phyloP scores from a whole-genome alignment of 2,888 invertebrate genomes.

The Dicyrtomina minuta region DNA sequence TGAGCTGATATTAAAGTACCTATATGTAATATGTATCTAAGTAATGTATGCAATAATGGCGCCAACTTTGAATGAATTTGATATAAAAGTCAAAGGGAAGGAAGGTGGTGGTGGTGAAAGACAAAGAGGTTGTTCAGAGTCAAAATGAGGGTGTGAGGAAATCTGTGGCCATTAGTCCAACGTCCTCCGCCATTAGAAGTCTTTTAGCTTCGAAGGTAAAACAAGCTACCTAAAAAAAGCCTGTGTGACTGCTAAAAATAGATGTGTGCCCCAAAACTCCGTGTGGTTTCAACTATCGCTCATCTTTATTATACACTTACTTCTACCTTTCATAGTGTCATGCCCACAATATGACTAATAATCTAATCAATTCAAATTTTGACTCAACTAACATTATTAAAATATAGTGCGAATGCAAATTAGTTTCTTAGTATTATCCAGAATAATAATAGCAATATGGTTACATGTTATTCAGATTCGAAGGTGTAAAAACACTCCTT shows the following conservation, averaged over 20 bases:
- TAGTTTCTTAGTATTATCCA: too few species aligned
- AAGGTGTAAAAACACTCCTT: too few species aligned
- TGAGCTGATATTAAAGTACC: too few species aligned
- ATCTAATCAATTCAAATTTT: too few species aligned
- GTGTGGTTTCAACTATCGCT: too few species aligned
- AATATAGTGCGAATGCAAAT: too few species aligned
- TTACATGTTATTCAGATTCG: too few species aligned
- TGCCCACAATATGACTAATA: too few species aligned
- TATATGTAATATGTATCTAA: too few species aligned
- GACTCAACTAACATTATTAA: too few species aligned
- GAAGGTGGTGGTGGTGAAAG: conserved; percentile 29
- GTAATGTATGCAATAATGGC: too few species aligned
- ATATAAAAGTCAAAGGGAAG: conserved; percentile 8
- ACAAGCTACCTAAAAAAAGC: not conserved
- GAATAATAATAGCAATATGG: too few species aligned
- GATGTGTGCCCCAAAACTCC: conserved; percentile 10
- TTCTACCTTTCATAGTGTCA: not conserved
- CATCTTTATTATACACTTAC: not conserved
- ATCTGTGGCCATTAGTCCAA: conserved; percentile 38
- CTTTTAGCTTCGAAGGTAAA: conserved; percentile 53
- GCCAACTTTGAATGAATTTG: not conserved
- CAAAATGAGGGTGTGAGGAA: conserved; percentile 20
- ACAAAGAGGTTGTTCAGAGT: conserved; percentile 13
- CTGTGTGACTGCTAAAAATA: not conserved
- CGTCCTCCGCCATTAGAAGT: conserved; percentile 53